phyloP scores from a whole-genome alignment of 2,797 vertebrate species.

The Sebastes cheni region DNA sequence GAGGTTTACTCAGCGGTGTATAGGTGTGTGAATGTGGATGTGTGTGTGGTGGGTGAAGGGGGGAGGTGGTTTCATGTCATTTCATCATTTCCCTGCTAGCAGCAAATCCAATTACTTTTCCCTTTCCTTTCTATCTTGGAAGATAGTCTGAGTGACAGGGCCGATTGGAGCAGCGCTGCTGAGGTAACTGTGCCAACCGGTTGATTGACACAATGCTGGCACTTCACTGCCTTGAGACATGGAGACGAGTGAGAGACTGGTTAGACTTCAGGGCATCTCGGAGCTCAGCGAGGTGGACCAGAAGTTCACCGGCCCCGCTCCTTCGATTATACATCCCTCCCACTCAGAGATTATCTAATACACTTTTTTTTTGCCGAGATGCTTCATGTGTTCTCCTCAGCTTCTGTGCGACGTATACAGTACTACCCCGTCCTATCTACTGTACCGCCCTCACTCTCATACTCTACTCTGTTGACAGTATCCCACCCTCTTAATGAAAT shows the following conservation, averaged over 20 bases:
- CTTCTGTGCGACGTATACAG: not conserved
- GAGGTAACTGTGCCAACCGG: slow-evolving; percentile 67
- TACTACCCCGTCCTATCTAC: not conserved
- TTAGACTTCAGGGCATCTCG: slow-evolving; percentile 50
- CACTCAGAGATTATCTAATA: slow-evolving; percentile 36
- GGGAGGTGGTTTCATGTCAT: slow-evolving; percentile 69
- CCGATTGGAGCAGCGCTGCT: slow-evolving; percentile 54
- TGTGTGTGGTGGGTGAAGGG: slow-evolving; percentile 29
- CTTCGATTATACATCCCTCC: slow-evolving; percentile 16
- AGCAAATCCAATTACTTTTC: slow-evolving; percentile 79
- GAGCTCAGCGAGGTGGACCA: slow-evolving; percentile 50
- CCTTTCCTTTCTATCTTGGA: slow-evolving; percentile 69
- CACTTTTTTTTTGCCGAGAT: not conserved
- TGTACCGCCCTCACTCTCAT: not conserved
- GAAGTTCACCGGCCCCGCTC: slow-evolving; percentile 36
- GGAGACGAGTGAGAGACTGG: slow-evolving; percentile 51
- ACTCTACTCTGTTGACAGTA: not conserved
- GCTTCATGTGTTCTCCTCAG: not conserved
- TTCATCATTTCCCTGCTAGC: slow-evolving; percentile 78
- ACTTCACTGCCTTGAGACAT: slow-evolving; percentile 60
- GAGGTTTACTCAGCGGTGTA: slow-evolving; percentile 39
- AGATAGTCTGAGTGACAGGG: slow-evolving; percentile 76
- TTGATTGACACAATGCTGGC: slow-evolving; percentile 70
- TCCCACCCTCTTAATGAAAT: not conserved
- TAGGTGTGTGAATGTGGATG: slow-evolving; percentile 35